These are phyloP conservation scores for Rhincodon typus DNA, from an alignment of 2,797 vertebrate genomes.

Conservation along the genomic window DNA sequence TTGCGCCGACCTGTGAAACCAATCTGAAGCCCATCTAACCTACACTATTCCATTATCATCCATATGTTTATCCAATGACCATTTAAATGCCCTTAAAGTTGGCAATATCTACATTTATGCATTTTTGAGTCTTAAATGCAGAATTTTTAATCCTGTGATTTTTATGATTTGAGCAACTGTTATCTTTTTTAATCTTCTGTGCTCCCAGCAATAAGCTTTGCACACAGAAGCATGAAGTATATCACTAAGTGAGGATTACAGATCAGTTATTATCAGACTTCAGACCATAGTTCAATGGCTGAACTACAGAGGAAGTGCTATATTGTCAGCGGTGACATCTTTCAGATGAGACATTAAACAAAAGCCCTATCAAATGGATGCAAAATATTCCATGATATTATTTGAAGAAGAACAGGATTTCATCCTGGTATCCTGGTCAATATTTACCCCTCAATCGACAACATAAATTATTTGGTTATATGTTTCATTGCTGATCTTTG, in stretches of 20 bases:
- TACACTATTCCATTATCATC: no score
- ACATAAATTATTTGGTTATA: not conserved
- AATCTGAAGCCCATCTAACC: no score
- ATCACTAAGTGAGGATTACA: not conserved
- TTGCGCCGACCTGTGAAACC: no score
- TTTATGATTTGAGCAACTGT: not conserved
- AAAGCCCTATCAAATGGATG: not conserved
- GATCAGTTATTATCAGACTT: not conserved
- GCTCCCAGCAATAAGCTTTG: not conserved
- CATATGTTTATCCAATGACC: no score
- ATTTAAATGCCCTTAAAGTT: no score
- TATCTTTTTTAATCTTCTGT: not conserved
- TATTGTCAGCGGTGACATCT: not conserved
- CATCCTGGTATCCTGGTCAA: not conserved
- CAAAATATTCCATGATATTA: not conserved
- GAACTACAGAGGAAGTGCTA: not conserved
- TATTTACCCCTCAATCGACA: not conserved
- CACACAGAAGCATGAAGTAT: not conserved
- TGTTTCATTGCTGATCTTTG: no score
- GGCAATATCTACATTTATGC: no score
- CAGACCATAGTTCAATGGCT: not conserved
- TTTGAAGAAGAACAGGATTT: not conserved
- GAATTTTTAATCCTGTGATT: not conserved
- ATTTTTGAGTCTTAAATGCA: not conserved
- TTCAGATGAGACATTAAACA: not conserved